phyloP scores from a whole-genome alignment of 1,140 invertebrate genomes.

The Zophobas atratus region DNA sequence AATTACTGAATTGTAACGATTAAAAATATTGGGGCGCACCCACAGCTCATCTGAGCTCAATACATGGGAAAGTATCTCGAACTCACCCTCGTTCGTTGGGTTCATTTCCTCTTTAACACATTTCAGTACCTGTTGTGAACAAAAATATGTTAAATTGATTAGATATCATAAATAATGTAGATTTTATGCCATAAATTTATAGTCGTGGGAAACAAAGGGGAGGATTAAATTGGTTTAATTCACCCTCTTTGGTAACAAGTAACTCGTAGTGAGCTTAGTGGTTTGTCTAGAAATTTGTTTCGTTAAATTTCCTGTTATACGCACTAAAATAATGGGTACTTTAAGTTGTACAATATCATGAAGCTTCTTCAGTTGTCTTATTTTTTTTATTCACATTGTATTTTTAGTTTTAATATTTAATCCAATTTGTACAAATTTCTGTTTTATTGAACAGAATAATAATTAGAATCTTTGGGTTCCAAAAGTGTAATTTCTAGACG shows the following conservation, averaged over 20 bases:
- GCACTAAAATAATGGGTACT: neutral
- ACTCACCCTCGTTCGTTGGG: conserved; percentile 27
- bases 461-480: too few species aligned
- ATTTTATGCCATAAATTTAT: conserved; percentile 45
- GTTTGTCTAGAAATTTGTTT: too few species aligned
- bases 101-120: conserved; percentile 39
- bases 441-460: too few species aligned
- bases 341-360: neutral
- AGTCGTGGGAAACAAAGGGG: conserved; percentile 40
- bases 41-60: conserved; percentile 39
- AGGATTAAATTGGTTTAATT: neutral
- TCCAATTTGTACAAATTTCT: too few species aligned
- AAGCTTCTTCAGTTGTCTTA: too few species aligned
- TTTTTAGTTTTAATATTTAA: too few species aligned
- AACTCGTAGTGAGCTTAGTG: too few species aligned
- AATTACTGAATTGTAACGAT: conserved; percentile 50
- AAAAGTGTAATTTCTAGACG: too few species aligned
- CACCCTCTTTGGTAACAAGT: neutral
- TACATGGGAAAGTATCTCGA: conserved; percentile 28
- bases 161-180: conserved; percentile 32
- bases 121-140: conserved; percentile 22
- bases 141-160: conserved; percentile 34
- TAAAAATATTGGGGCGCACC: conserved; percentile 49
- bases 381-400: too few species aligned
- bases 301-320: too few species aligned